Base-by-base conservation (phyloP, 2,113 vertebrate species). In the Pachypanchax playfairii region DNA sequence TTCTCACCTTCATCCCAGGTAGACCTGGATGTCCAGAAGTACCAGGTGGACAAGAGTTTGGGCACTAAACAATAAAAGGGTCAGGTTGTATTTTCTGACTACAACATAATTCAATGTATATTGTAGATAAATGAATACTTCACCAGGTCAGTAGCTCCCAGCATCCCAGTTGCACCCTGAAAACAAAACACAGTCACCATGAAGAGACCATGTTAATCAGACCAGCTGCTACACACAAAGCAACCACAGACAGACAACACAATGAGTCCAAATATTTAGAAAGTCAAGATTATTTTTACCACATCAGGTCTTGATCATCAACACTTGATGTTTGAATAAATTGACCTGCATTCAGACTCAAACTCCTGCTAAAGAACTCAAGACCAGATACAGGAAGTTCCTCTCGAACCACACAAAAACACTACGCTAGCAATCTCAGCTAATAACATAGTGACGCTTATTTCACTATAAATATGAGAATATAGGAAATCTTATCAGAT, bases 1-100 rank as follows among this genome's bases (percentile, higher is more conserved):
- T 47, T 74, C 89, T 91, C 85, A 99, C 97, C 92, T 98, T 96
- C 97, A 99, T 96, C 55, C 97, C 97, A 79, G 96, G 94, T 72
- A 97, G 88, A 0, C 97, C 97, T 77, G 96, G 94, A 48, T 96
- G 92, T 44, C 97, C 97, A 31, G 95, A 85, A 2, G 89, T 92
- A 2, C 95, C 96, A 50, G 94, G 90, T 13, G 94, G 91, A 79
- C 97, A 99, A 56, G 96, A 90, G 82, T 88, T 93, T 42, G 95
- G 93, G 85, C 97, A 99, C 97, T 99, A 81, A 28, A 89, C 79
- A 84, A 75, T n/a, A 71, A 69, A 22, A 69, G 65, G 51, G 29
- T 70, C 24, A 64, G 22, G n/a, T n/a, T n/a, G n/a, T n/a, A n/a
- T n/a, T n/a, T n/a, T n/a, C n/a, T n/a, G n/a, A n/a, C n/a, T n/a